A percentile compares a stretch with the other conserved stretches of the same genome.
These are phyloP conservation scores for Dysmachus trigonus DNA, from an alignment of 2,888 invertebrate genomes.

Conservation along the genomic window DNA sequence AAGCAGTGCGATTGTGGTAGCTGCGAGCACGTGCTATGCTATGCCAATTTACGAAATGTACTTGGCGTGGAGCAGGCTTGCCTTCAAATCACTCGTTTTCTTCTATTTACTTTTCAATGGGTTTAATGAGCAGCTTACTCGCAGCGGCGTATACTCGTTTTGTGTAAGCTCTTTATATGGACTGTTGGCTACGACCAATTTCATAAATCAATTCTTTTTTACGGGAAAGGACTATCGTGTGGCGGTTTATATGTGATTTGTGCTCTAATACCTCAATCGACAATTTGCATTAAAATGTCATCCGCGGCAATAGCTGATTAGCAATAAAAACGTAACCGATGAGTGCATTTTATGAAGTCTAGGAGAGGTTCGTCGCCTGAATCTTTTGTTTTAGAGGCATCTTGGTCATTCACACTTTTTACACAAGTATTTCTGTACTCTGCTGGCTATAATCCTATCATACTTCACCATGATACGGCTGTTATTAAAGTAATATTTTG, in stretches of 20 bases:
- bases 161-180: neutral
- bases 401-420: neutral
- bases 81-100: slow-evolving; percentile 3
- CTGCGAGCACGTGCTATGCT: slow-evolving; percentile 20
- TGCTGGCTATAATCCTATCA: neutral
- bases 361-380: neutral
- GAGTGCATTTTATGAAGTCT: neutral
- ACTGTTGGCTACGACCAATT: slow-evolving; percentile 9
- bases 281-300: slow-evolving; percentile 27
- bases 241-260: neutral
- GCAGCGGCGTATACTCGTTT: neutral
- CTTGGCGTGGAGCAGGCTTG: slow-evolving; percentile 24
- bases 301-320: slow-evolving; percentile 2
- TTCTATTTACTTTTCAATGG: slow-evolving; percentile 31
- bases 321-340: neutral
- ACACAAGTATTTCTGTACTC: neutral
- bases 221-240: neutral
- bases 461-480: neutral
- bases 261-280: slow-evolving; percentile 15
- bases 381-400: neutral
- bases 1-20: neutral
- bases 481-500: neutral
- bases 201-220: slow-evolving; percentile 36
- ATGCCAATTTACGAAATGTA: slow-evolving; percentile 35
- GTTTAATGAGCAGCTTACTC: slow-evolving; percentile 22